These are phyloP conservation scores for Oophaga pumilio DNA, from an alignment of 2,113 vertebrate species.

Conservation along the genomic window DNA sequence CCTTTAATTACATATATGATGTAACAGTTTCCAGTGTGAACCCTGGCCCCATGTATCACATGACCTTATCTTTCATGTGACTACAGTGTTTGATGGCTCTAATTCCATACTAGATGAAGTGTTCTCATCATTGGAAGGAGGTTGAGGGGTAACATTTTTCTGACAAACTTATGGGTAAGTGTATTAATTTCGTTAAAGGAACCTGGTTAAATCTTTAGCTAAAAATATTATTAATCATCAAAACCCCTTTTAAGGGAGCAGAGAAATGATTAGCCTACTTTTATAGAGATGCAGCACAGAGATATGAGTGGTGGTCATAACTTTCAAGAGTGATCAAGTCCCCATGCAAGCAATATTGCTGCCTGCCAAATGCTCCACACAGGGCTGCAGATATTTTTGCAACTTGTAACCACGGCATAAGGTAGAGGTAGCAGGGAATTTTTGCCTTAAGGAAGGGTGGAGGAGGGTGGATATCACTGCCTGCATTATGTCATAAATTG, in stretches of 20 bases:
- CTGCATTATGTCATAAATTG: slow-evolving; percentile 12
- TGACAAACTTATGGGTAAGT: background rate
- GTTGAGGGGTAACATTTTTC: background rate
- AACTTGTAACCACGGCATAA: background rate
- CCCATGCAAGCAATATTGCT: background rate
- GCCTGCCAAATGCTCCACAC: background rate
- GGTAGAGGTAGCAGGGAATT: background rate
- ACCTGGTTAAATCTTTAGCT: background rate
- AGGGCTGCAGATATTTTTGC: background rate
- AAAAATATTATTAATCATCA: background rate
- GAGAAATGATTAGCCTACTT: background rate
- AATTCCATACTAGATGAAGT: background rate
- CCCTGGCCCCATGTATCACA: background rate
- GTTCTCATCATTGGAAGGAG: background rate
- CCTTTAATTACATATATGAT: background rate
- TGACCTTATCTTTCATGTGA: background rate
- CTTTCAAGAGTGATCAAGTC: background rate
- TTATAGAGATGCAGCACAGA: too few relatives aligned
- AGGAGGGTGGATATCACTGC: background rate
- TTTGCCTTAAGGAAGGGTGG: background rate
- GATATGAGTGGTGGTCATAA: background rate
- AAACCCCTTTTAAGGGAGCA: background rate
- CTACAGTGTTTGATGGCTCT: background rate
- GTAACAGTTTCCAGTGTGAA: background rate
- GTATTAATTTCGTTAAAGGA: background rate